Base-by-base conservation (phyloP, 1,140 invertebrate genomes). In the Atta cephalotes region DNA sequence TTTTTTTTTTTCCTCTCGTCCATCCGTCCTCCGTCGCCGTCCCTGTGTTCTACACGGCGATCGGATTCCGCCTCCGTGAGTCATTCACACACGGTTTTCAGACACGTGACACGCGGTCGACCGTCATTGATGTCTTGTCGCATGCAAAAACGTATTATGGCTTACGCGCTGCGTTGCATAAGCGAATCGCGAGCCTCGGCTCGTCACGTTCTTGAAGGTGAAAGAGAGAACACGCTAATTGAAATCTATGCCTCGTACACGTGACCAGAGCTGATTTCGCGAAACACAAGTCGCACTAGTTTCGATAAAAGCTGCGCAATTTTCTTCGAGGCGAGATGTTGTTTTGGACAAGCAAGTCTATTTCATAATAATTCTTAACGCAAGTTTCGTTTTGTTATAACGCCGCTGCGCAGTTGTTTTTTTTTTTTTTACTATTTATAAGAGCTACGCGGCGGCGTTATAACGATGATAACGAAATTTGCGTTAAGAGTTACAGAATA, bases 141-240 rank as follows among this genome's bases (percentile, higher is more conserved):
- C n/a, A 35, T 51, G 45, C 39, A 87, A 89, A 89, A 89, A 82
- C 77, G 56, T 72, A 76, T 82, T 82, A 76, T 21, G 35, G n/a
- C 78, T 65, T 79, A 51, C n/a, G 49, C 60, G 62, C 53, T 45
- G 60, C 60, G 60, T 90, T 89, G 85, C 88, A 66, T 90, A 89
- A 90, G 80, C 77, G 21, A 60, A 63, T 76, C 25, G 31, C 49
- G 31, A 35, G 63, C 3, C 63, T 16, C 35, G 45, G 35, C 21
- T 82, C 56, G 88, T 90, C 88, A 90, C 89, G 88, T 87, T 72
- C 60, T 16, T 18, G 18, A 53, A 18, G 62, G 49, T 72, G 63
- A 76, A 65, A 51, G 53, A 85, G 58, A n/a, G 53, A 78, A 89
- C 82, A 25, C 39, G 85, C 68, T 90, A 74, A 89, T 85, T 85